Base-by-base conservation (phyloP, 2,113 vertebrate species). In the Sebastes schlegelii region DNA sequence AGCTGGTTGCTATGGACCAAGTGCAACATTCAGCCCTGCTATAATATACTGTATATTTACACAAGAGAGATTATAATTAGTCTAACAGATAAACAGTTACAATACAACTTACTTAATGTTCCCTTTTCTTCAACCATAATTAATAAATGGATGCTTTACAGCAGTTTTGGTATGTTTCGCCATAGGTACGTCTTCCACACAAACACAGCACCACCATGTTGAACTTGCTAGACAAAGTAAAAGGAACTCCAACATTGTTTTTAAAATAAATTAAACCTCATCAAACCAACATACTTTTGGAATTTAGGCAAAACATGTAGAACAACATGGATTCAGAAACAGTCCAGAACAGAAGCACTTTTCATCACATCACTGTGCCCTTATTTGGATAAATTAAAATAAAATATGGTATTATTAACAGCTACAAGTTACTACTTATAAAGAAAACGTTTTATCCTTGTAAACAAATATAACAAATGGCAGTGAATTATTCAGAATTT, bases 1-100 rank as follows among this genome's bases (percentile, higher is more conserved):
- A 74, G 63, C 52, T 49, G 55, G 54, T 57, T 65, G 51, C 75
- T 61, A 66, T 66, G 45, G 57, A 77, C 23, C 60, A 45, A 43
- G 62, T 51, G 43, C 21, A 34, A 69, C 63, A 21, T 60, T 64
- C 63, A 76, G 45, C 71, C 57, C 71, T 74, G 80, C 48, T 79
- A 43, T 72, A 54, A 76, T 55, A 74, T 77, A 83, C 6, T 77
- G 34, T 12, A 69, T 45, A 76, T 75, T 83, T 68, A 78, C 74
- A 91, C 82, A 92, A 66, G 51, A 12, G 62, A 74, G 72, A 63
- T 83, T 82, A 57, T 64, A 61, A 63, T 84, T 57, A 74, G n/a
- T 80, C 84, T 60, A 74, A 82, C 66, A 78, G 61, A 72, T 65
- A 48, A 55, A 82, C 48, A 61, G 23, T 70, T 45, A 73, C 61